Base-by-base conservation (phyloP, 2,888 invertebrate species). In the Sinotaia quadrata region DNA sequence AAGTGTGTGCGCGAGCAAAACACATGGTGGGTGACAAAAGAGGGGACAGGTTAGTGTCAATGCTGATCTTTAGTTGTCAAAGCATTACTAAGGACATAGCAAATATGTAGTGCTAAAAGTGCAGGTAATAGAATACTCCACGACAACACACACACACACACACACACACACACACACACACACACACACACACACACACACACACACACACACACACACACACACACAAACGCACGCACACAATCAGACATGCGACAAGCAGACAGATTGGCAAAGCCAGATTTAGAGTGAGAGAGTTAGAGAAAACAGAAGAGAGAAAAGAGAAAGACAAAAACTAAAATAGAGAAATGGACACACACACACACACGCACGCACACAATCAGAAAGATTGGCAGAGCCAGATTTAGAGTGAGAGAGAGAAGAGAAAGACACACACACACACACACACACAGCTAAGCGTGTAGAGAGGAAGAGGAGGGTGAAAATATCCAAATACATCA, bases 341-440 rank as follows among this genome's bases (percentile, higher is more conserved):
- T 41, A 12, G 41, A 18, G 41, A 41, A 41, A n/a, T n/a, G n/a
- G n/a, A n/a, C n/a, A n/a, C n/a, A 41, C 41, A 41, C 10, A 41
- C 41, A 18, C 8, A 41, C 41, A 18, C 41, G 8, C 41, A 12
- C 18, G n/a, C n/a, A n/a, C n/a, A n/a, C n/a, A n/a, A n/a, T n/a
- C n/a, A n/a, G n/a, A n/a, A n/a, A n/a, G n/a, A n/a, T n/a, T n/a
- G n/a, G n/a, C n/a, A n/a, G n/a, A n/a, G n/a, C n/a, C n/a, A n/a
- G n/a, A n/a, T n/a, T n/a, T n/a, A 59, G 41, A 59, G n/a, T 31
- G 27, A 59, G 47, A 33, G 33, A 36, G 41, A 44, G 44, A 31
- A 34, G 58, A 34, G 44, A 47, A 44, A 7, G 57, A 57, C 47
- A 58, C 49, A 66, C 31, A 58, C 27, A 57, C 31, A 47, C 33